phyloP scores from a whole-genome alignment of 2,888 invertebrate genomes.

The Melolontha melolontha region DNA sequence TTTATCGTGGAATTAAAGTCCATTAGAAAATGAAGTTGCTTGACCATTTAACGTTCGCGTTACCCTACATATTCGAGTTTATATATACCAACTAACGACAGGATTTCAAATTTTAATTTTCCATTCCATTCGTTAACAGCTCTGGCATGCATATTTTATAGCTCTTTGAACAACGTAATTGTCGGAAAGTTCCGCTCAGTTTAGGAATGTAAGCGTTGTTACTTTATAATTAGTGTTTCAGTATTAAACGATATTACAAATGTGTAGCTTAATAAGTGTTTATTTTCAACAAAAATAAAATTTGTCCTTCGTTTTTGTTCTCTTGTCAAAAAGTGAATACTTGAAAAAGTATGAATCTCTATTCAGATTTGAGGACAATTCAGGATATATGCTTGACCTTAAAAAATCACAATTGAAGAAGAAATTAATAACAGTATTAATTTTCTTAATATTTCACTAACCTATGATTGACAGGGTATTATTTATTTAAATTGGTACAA shows the following conservation, averaged over 20 bases:
- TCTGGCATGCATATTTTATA: constrained; percentile 32
- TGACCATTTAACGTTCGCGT: background rate
- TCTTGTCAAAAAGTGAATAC: background rate
- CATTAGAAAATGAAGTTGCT: background rate
- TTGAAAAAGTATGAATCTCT: too few species aligned
- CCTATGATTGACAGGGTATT: too few species aligned
- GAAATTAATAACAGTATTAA: too few species aligned
- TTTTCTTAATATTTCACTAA: too few species aligned
- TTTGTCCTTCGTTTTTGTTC: too few species aligned
- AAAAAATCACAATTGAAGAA: too few species aligned
- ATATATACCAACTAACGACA: background rate
- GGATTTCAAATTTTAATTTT: constrained; percentile 30
- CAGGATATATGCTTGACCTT: too few species aligned
- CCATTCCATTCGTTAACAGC: constrained; percentile 22
- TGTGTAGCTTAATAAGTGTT: constrained; percentile 5
- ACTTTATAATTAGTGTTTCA: constrained; percentile 13
- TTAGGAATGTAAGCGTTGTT: constrained; percentile 11
- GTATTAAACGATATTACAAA: constrained; percentile 8
- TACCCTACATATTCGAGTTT: background rate
- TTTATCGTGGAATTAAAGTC: too few species aligned
- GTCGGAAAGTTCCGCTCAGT: constrained; percentile 17
- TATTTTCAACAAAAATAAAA: background rate
- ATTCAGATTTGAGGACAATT: too few species aligned
- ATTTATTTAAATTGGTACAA: too few species aligned
- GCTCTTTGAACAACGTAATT: constrained; percentile 36